Conservation (phyloP, 1,140 invertebrate species). For the Drepana arcuata region DNA sequence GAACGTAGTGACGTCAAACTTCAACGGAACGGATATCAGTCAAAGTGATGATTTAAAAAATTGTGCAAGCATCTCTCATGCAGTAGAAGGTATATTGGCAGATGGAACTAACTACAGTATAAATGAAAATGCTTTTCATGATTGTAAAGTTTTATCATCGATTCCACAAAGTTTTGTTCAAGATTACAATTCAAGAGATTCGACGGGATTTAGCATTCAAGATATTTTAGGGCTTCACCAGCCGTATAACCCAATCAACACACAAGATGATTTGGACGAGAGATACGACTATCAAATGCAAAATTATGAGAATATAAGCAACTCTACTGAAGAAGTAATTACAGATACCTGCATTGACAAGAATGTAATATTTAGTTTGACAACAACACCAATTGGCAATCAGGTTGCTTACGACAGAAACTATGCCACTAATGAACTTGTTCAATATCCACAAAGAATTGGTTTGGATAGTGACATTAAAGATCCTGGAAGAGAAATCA, state of each 20-base stretch:
- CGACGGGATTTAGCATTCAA: conserved; percentile 64
- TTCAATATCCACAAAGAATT: conserved; percentile 36
- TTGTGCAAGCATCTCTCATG: conserved; percentile 43
- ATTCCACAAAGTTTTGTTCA: conserved; percentile 41
- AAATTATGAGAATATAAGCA: conserved; percentile 53
- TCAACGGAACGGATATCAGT: conserved; percentile 17
- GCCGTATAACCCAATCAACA: conserved; percentile 28
- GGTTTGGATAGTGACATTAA: conserved; percentile 33
- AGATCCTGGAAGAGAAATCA: conserved; percentile 40
- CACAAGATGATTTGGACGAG: conserved; percentile 37
- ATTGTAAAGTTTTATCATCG: conserved; percentile 40
- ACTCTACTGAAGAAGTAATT: conserved; percentile 35
- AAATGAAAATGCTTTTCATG: conserved; percentile 32
- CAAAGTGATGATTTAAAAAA: conserved; percentile 33
- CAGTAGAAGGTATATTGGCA: conserved; percentile 62
- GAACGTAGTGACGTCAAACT: conserved; percentile 16
- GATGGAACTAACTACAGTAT: conserved; percentile 29
- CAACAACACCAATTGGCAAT: conserved; percentile 27
- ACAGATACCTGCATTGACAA: conserved; percentile 36
- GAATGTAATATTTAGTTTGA: conserved; percentile 24
- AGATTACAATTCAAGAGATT: conserved; percentile 66
- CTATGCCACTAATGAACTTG: conserved; percentile 36
- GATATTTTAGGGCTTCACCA: conserved; percentile 64
- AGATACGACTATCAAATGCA: conserved; percentile 58
- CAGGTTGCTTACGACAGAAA: conserved; percentile 38